Percentiles rank a stretch among this genome's conserved stretches.
phyloP scores from a whole-genome alignment of 2,888 invertebrate genomes.

The Horisme vitalbata region DNA sequence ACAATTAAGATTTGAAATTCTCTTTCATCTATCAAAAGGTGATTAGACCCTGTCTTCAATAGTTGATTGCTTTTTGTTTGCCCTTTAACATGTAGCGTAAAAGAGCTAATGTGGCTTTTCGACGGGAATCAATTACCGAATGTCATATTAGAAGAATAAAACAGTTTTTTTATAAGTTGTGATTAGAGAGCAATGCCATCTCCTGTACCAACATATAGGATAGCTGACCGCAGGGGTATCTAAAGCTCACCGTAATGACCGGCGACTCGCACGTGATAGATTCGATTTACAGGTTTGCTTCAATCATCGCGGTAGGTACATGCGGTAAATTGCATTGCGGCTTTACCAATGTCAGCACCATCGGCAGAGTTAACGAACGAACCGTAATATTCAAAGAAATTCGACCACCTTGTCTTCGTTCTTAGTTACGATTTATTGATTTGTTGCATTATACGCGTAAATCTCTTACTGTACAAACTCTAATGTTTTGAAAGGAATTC shows the following conservation, averaged over 20 bases:
- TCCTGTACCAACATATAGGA: constrained; percentile 36
- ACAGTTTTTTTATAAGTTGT: constrained; percentile 15
- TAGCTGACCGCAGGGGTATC: constrained; percentile 70
- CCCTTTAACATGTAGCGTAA: constrained; percentile 6
- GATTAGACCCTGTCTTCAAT: constrained; percentile 13
- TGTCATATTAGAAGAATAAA: too few species aligned
- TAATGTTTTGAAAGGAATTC: too few species aligned
- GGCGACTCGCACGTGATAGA: constrained; percentile 71
- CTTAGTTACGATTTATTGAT: too few species aligned
- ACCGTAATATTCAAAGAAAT: too few species aligned
- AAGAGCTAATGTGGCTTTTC: not conserved
- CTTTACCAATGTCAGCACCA: constrained; percentile 63
- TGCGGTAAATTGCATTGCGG: constrained; percentile 72
- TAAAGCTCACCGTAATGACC: constrained; percentile 63
- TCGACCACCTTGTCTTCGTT: too few species aligned
- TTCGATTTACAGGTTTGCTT: constrained; percentile 77
- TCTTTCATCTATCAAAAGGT: constrained; percentile 32
- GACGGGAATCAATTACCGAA: too few species aligned
- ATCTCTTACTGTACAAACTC: too few species aligned
- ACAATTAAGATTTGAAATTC: constrained; percentile 50
- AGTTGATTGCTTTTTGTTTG: constrained; percentile 21
- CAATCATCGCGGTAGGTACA: constrained; percentile 63
- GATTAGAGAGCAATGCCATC: constrained; percentile 24
- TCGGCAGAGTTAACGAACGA: constrained; percentile 27
- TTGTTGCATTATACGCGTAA: too few species aligned